phyloP scores from a whole-genome alignment of 2,797 vertebrate species.

The Chelon labrosus region DNA sequence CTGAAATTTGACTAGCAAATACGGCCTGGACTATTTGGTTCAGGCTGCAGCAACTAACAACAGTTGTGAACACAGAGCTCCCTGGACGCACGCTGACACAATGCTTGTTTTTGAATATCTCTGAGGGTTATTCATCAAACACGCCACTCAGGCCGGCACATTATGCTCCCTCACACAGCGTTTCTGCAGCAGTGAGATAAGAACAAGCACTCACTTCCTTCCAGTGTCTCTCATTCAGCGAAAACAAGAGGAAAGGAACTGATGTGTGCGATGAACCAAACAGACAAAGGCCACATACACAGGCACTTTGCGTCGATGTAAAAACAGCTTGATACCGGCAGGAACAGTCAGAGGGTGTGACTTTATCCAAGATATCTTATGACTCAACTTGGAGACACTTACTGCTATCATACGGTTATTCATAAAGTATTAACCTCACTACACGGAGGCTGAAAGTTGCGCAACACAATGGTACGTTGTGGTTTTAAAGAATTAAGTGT shows the following conservation, averaged over 20 bases:
- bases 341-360: constrained; percentile 2
- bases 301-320: not conserved
- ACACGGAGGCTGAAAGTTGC: not conserved
- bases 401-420: not conserved
- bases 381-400: constrained; percentile 4
- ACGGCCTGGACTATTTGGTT: constrained; percentile 26
- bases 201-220: constrained; percentile 71
- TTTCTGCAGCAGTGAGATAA: constrained; percentile 74
- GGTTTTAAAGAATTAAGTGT: not conserved
- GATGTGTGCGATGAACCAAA: constrained; percentile 10
- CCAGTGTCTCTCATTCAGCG: constrained; percentile 71
- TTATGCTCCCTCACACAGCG: constrained; percentile 52
- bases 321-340: constrained; percentile 28
- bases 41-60: constrained; percentile 42
- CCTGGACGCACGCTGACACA: constrained; percentile 2
- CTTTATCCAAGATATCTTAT: constrained; percentile 1
- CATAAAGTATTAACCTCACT: not conserved
- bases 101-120: constrained; percentile 29
- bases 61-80: constrained; percentile 18
- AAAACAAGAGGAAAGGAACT: constrained; percentile 42
- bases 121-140: constrained; percentile 25
- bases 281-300: not conserved
- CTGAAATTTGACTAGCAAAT: constrained; percentile 80
- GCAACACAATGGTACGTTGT: not conserved
- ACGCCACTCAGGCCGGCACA: constrained; percentile 1